Conservation (phyloP, 2,888 invertebrate species). For the Cheilosia pagana region DNA sequence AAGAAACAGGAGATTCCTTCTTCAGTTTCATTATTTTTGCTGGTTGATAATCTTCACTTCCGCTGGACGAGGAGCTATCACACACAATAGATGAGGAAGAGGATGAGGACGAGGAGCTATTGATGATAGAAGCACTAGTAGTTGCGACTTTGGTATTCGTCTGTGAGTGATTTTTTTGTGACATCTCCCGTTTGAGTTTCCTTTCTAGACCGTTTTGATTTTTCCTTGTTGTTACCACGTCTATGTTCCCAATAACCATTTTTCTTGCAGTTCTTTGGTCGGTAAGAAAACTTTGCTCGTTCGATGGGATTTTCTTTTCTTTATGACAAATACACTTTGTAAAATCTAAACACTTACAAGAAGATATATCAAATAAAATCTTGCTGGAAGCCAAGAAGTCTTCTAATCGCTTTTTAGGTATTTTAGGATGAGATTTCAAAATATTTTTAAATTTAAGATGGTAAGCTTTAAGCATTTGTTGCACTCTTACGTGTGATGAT, state of each 20-base stretch:
- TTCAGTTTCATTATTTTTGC: not conserved
- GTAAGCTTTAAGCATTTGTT: conserved; percentile 17
- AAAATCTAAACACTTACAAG: not conserved
- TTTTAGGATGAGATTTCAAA: conserved; percentile 9
- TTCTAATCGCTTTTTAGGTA: conserved; percentile 8
- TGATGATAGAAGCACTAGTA: not conserved
- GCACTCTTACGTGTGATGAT: not conserved
- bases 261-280: conserved; percentile 29
- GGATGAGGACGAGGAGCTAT: too few species aligned
- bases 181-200: not conserved
- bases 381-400: not conserved
- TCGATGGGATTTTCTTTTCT: conserved; percentile 2
- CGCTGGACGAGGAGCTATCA: not conserved
- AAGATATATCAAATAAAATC: conserved; percentile 9
- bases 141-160: not conserved
- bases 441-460: conserved; percentile 11
- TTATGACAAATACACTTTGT: not conserved
- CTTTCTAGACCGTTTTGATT: not conserved
- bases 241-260: conserved; percentile 3
- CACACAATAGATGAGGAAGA: not conserved
- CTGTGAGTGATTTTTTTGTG: not conserved
- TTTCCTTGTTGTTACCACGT: not conserved
- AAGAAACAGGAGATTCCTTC: not conserved
- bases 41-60: not conserved
- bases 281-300: conserved; percentile 6